Evolutionary conservation across 1,140 invertebrate genomes (phyloP), one percentile per base, ranked within the genome.

Genomic region (Drosophila kikkawai): DNA sequence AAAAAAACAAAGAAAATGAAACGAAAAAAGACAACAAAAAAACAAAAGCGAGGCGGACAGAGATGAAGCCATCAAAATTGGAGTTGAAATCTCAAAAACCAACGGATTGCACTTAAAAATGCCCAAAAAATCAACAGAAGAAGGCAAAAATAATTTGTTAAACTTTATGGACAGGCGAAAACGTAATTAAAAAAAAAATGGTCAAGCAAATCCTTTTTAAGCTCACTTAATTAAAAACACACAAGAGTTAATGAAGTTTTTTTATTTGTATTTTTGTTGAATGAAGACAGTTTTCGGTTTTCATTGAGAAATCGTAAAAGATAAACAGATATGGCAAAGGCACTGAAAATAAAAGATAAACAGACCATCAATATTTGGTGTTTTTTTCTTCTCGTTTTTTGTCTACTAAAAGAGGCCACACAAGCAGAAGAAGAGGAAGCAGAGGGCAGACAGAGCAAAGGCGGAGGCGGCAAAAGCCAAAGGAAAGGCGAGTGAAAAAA

Each of bases 161-260:
- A 87, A 84, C 80, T 87, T 87, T 87, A 87, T 87, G 87, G 84
- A 80, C 81, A 88, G 78, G 65, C 85, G 85, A 90, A 90, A 79
- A 90, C 84, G 80, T 88, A 88, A 88, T 88, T 88, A 90, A 88
- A 74, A 87, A 73, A 37, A 60, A 48, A 48, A 39, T 51, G 64
- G 64, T 36, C 63, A 67, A 60, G 56, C 60, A 71, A 73, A 76
- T 88, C 78, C 84, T 90, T 84, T 88, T 84, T 64, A 70, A 75
- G 61, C 65, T 42, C 76, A 87, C 79, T 75, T 85, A 86, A 86
- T 85, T 88, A 88, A 87, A 83, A 69, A 80, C 69, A 81, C 64
- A 80, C 34, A 37, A 39, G 36, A 86, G 65, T 86, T 83, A 83
- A 86, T 66, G 44, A 82, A 80, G 78, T 82, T 60, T 69, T 67